Conservation (phyloP, 2,113 vertebrate genomes). For the Pelmatolapia mariae region DNA sequence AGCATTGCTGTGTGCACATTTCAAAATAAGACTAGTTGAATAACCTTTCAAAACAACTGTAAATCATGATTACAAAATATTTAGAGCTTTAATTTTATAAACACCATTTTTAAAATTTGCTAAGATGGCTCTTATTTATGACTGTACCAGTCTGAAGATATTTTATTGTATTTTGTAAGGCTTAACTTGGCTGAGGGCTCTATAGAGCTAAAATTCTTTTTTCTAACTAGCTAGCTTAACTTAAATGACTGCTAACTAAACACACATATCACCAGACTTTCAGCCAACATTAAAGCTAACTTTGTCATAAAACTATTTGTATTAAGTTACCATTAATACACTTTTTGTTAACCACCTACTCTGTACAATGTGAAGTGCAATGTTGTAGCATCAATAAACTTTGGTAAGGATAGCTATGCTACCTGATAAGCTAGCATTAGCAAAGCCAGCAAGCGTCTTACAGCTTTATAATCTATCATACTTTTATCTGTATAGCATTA, state of each 20-base stretch:
- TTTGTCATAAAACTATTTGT: neutral
- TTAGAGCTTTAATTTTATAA: neutral
- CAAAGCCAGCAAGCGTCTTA: neutral
- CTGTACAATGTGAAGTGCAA: neutral
- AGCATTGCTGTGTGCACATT: neutral
- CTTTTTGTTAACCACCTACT: neutral
- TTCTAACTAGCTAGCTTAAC: neutral
- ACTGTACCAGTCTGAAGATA: neutral
- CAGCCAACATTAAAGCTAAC: neutral
- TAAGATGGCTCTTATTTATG: neutral
- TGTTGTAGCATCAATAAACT: neutral
- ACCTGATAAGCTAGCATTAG: neutral
- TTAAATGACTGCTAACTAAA: neutral
- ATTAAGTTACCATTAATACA: neutral
- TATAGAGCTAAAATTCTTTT: neutral
- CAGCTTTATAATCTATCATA: neutral
- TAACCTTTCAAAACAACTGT: neutral
- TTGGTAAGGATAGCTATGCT: neutral
- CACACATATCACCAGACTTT: neutral
- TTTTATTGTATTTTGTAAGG: neutral
- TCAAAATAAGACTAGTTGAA: slow-evolving; percentile 6
- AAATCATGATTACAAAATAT: neutral
- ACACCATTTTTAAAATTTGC: neutral
- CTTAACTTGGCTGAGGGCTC: neutral
- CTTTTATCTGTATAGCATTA: neutral